Base-by-base conservation (phyloP, 23 tunicate species). In the Ascidia mentula region DNA sequence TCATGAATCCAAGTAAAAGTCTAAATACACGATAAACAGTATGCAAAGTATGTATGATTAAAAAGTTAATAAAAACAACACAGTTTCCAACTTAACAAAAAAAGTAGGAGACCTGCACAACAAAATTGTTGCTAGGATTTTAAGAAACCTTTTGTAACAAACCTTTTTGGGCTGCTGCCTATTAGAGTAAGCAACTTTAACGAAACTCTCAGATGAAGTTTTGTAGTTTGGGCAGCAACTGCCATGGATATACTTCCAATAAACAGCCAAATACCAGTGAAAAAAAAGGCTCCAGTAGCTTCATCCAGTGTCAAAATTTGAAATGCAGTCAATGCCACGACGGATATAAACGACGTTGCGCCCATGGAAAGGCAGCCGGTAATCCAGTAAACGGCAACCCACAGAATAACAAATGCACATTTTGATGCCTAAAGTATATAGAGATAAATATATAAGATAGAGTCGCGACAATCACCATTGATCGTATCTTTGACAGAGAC, bases 1-100 rank as follows among this genome's bases (percentile, higher is more conserved):
- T 65, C 84, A 80, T 80, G 36, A 80, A 80, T 2, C 84, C 84
- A 32, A 80, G n/a, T 77, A 80, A 30, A 38, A 80, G 40, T 71
- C 84, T 80, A 24, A 2, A 80, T 69, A 42, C 38, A 37, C 28
- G 13, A 1, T 53, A 1, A 53, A 42, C 12, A 42, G 15, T 42
- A 42, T n/a, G n/a, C n/a, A n/a, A n/a, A n/a, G n/a, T n/a, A n/a
- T n/a, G n/a, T n/a, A n/a, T n/a, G n/a, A n/a, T n/a, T n/a, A n/a
- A n/a, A n/a, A n/a, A n/a, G n/a, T n/a, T n/a, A n/a, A n/a, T n/a
- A n/a, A n/a, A n/a, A n/a, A n/a, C n/a, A n/a, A n/a, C n/a, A n/a
- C n/a, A n/a, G n/a, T n/a, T n/a, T n/a, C n/a, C n/a, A n/a, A n/a
- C n/a, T n/a, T n/a, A n/a, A n/a, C n/a, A n/a, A n/a, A n/a, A n/a